Evolutionary conservation across 2,797 vertebrate species (phyloP), one percentile per base, ranked within the genome.

Genomic region (Lophius americanus): DNA sequence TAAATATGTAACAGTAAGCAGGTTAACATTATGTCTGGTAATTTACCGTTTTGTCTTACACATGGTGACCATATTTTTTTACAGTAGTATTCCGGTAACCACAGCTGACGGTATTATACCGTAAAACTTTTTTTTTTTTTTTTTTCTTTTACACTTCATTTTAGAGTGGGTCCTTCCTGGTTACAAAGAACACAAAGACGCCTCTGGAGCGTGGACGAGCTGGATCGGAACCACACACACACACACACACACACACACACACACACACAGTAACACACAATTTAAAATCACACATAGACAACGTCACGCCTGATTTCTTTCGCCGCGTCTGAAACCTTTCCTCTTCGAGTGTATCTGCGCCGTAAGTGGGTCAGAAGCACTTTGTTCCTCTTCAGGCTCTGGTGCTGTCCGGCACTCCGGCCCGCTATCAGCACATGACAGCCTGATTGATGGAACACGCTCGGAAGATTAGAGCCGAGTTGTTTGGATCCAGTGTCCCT

Each of bases 391-490:
- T 49, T 47, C 79, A 57, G 56, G 64, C 72, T 53, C 56, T 55
- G 0, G 46, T 58, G 71, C 56, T 39, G 44, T 72, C 76, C 59
- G 63, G 74, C 75, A 53, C 78, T 46, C 73, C 13, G 7, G 35
- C 68, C 76, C 73, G 0, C 66, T 64, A 77, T 86, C 51, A 14
- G 64, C 46, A 11, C 58, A 23, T 6, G 80, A 64, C 86, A 69
- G 66, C 43, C 76, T 83, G 89, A 85, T 65, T 70, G 86, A 88
- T 89, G 85, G 73, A 72, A 42, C 70, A 11, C 7, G 73, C 63
- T 67, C 65, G 10, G 73, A 58, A 80, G 85, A 89, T 86, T 85
- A 73, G 35, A 60, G 51, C 53, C 1, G 51, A 48, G 42, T 47
- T 75, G 72, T 80, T 79, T 83, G 39, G 79, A 73, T 74, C 73